phyloP scores from a whole-genome alignment of 64 coral and sea anemone genomes.

The Porites lutea region DNA sequence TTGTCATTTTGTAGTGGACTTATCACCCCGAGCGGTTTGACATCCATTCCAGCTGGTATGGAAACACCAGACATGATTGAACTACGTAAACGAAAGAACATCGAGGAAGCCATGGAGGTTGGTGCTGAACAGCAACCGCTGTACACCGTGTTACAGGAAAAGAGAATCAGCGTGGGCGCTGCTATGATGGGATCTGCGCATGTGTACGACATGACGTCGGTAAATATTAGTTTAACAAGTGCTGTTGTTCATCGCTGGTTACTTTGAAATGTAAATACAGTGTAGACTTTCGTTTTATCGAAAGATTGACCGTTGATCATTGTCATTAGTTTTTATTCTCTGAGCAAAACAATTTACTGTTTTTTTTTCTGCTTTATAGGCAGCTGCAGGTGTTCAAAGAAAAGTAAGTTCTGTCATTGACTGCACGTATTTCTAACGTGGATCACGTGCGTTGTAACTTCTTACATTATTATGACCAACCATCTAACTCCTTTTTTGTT shows the following conservation, averaged over 20 bases:
- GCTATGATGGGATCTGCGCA: constrained; percentile 98
- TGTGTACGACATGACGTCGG: constrained; percentile 90
- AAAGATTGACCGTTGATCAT: no score
- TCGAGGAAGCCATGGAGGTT: constrained; percentile 96
- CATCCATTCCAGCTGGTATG: constrained; percentile 99
- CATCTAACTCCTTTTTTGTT: neutral
- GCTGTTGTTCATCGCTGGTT: no score
- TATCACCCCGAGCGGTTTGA: constrained; percentile 96
- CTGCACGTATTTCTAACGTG: no score
- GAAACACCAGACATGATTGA: constrained; percentile 99
- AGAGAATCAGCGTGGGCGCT: constrained; percentile 82
- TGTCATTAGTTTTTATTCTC: neutral
- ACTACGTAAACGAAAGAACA: constrained; percentile 92
- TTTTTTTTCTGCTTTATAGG: neutral
- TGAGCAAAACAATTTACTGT: neutral
- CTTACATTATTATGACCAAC: neutral
- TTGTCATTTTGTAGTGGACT: constrained; percentile 55
- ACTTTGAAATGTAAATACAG: no score
- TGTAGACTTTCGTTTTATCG: no score
- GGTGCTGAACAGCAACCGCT: constrained; percentile 89
- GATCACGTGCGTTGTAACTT: no score
- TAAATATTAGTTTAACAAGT: constrained; percentile 1
- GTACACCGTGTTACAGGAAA: constrained; percentile 95
- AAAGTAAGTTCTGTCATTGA: constrained; percentile 3
- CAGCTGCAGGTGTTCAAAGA: constrained; percentile 45